Base-by-base conservation (phyloP, 2,113 vertebrate species). In the Manacus vitellinus region DNA sequence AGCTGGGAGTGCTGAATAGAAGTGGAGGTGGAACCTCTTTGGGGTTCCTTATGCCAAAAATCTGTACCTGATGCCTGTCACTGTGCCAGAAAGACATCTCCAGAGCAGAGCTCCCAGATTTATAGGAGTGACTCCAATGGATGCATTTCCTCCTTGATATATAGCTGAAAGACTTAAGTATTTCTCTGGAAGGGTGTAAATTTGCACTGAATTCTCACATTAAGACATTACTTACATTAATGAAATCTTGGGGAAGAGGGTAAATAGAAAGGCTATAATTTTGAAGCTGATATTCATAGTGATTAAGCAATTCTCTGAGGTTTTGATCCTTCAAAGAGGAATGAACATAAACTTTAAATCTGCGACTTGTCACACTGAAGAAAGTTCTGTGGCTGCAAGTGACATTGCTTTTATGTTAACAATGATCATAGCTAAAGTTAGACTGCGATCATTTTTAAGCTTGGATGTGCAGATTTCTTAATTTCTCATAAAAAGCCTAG, bases 251-350 rank as follows among this genome's bases (percentile, higher is more conserved):
- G 43, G 6, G 17, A 14, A 74, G 51, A 79, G 33, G 31, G 68
- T 90, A 44, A 84, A 67, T 41, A n/a, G 75, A 88, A 93, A 71
- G 51, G n/a, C 67, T 92, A 55, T 93, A 93, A 90, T 93, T 97
- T 71, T 90, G n/a, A 94, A 88, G 58, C 67, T 75, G 72, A 41
- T 95, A 81, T 77, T 95, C 86, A 49, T 46, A 93, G 72, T 77
- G 47, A 86, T 96, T 92, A 94, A 93, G 68, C 37, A 88, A 52
- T 95, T 84, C 68, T 84, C 88, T 94, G 56, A 86, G 28, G 41
- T 91, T 96, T 88, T 93, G 63, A 84, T 93, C 82, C 74, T 94
- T 83, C 56, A 81, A 88, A 91, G 56, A 85, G 7, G 31, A 21
- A 44, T 25, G 78, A 88, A 71, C 33, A 49, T 90, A 83, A 94